Evolutionary conservation across 2,888 invertebrate genomes (phyloP), one percentile per base, ranked within the genome.

Genomic region (Acleris holmiana): DNA sequence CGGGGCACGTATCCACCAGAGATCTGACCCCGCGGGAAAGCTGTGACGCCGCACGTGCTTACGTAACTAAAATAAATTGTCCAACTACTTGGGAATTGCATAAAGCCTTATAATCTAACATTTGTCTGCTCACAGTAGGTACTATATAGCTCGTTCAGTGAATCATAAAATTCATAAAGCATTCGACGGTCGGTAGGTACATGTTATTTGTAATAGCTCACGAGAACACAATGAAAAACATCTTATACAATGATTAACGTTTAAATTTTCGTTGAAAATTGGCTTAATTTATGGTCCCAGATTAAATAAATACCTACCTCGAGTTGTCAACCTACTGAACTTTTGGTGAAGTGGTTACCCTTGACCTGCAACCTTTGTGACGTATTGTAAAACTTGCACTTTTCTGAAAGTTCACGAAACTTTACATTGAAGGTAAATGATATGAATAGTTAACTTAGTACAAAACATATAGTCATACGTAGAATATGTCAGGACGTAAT

Each of bases 291-390:
- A 19, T 19, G 58, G 48, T 17, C 53, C 25, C 25, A 25, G 64
- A 54, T 44, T 59, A 64, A 64, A 49, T 10, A 19, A 23, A 51
- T 23, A 18, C 50, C 29, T 56, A 61, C 64, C 76, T 75, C 55
- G 55, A 65, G 59, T 60, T 60, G 49, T 65, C 65, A 65, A 65
- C 65, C 55, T 55, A 60, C 60, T 55, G 49, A 59, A 65, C 17
- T 65, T 65, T 65, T 65, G 44, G 44, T 44, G 75, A 79, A 79
- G 81, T 81, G 71, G 81, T 82, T 85, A 81, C 85, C 83, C 83
- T 87, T 84, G 82, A 76, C 73, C 76, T 71, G 72, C 78, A 79
- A 82, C 81, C 83, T 84, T 80, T 80, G 72, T 72, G 71, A 68
- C 70, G 57, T 61, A 67, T 67, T 62, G 48, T 47, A 60, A 41